Evolutionary conservation across 2,888 invertebrate species (phyloP).

Genomic region (Dioctria rufipes): DNA sequence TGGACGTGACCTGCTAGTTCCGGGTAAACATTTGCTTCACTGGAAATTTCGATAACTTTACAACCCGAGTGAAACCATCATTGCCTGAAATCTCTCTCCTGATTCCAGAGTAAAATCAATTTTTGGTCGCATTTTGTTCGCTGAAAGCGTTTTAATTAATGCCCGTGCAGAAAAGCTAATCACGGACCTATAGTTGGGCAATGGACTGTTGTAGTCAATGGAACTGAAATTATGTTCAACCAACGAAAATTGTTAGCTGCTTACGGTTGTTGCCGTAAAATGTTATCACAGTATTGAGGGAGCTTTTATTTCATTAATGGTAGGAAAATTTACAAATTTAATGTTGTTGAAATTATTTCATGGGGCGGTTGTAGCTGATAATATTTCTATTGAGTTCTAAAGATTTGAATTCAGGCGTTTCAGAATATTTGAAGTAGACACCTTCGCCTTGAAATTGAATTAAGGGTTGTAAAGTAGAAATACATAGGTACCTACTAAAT

Average conservation of each 20-base stretch:
- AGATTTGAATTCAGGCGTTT: not conserved
- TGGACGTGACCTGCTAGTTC: not conserved
- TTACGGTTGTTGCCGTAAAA: not conserved
- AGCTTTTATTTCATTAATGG: not conserved
- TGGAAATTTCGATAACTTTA: not conserved
- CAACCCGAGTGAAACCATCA: not conserved
- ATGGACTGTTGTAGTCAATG: not conserved
- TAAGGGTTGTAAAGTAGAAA: not conserved
- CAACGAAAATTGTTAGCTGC: too few species aligned
- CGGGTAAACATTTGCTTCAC: not conserved
- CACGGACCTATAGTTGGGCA: not conserved
- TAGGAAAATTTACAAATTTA: not conserved
- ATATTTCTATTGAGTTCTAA: not conserved
- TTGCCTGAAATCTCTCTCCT: not conserved
- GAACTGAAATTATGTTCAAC: not conserved
- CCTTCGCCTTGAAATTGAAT: not conserved
- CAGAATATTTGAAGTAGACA: not conserved
- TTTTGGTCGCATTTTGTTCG: not conserved
- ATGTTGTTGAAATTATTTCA: constrained; percentile 1
- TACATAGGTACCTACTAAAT: too few species aligned
- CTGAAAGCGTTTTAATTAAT: not conserved
- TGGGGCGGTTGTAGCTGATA: not conserved
- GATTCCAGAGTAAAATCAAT: not conserved
- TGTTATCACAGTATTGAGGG: not conserved
- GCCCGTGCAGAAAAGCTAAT: constrained; percentile 1